Base-by-base conservation (phyloP, 2,797 vertebrate genomes). In the Fistularia tabacaria region DNA sequence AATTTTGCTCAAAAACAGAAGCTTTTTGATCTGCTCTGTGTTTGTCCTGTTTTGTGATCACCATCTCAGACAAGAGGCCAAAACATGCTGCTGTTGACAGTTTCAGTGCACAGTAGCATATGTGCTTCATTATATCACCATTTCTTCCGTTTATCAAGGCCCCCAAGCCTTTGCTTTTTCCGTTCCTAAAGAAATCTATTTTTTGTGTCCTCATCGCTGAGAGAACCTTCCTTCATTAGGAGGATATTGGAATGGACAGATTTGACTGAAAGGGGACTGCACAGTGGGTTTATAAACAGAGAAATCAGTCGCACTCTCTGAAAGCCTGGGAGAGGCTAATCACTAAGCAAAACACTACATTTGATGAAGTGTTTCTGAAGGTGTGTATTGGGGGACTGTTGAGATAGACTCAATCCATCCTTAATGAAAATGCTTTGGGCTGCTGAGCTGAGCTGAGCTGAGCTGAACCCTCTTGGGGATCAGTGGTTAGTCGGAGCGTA, bases 331-430 rank as follows among this genome's bases (percentile, higher is more conserved):
- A 92, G 74, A 91, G 91, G 92, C 93, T 98, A 98, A 99, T 97
- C 96, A 94, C 95, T 96, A 97, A 98, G 96, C 96, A 99, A 98
- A 99, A 98, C 94, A 99, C 94, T 96, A 94, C 93, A 97, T 96
- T 95, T 96, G 95, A 98, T 99, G 95, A 98, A 96, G 95, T 98
- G 95, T 98, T 98, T 98, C 94, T 98, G 92, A 93, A 94, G 90
- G 93, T 94, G 93, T 91, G 94, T 83, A 79, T 87, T 84, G 79
- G 66, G 70, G 66, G 77, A 57, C 76, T 85, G 81, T 88, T 85
- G 87, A 89, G 94, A 94, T 93, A 87, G 91, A 91, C 94, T 93
- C 94, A 95, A 95, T 96, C 94, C 94, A 82, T 91, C 94, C 94
- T 98, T 99, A 98, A 98, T 98, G 96, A 99, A 97, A 98, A 95